Evolutionary conservation across 2,113 vertebrate species (phyloP), one percentile per base, ranked within the genome.

Genomic region (Chamaetylas fuelleborni): DNA sequence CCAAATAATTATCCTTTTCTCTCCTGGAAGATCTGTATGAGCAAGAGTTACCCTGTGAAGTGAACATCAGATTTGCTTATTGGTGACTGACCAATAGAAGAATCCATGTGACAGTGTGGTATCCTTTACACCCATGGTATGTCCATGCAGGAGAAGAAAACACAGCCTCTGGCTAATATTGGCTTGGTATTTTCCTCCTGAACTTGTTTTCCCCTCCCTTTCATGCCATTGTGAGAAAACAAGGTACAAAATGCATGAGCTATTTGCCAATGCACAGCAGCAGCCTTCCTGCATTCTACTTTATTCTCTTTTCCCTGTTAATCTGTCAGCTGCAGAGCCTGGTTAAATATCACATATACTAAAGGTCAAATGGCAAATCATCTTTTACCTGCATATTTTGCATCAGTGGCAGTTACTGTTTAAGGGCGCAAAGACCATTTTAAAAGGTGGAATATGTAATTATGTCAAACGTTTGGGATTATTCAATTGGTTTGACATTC

Each of bases 321-420:
- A 85, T 94, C 73, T 94, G 79, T 82, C 88, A 86, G 40, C n/a
- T 72, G 80, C 92, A 92, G 76, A 90, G 28, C 42, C 64, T 92
- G 42, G 61, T 85, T 91, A 80, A 89, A 88, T 92, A 88, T 82
- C 82, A 81, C 43, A 57, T 48, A 45, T 60, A 56, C 80, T 91
- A 89, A 95, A 92, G 78, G 94, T 40, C 76, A 92, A 84, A 90
- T 78, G 88, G 58, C 65, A 95, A 95, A 78, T 58, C 60, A 56
- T 74, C 65, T 76, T 92, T 84, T 81, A 86, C 81, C 81, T 93
- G 61, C 28, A 4, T 85, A 47, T 79, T 93, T 84, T 92, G 28
- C 70, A 81, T 92, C 43, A 65, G n/a, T 11, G 3, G 48, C 76
- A 74, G 69, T 81, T 87, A 53, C 25, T 10, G 0, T 78, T 84